Evolutionary conservation across 2,797 vertebrate species (phyloP).

Genomic region (Halcyon badia): DNA sequence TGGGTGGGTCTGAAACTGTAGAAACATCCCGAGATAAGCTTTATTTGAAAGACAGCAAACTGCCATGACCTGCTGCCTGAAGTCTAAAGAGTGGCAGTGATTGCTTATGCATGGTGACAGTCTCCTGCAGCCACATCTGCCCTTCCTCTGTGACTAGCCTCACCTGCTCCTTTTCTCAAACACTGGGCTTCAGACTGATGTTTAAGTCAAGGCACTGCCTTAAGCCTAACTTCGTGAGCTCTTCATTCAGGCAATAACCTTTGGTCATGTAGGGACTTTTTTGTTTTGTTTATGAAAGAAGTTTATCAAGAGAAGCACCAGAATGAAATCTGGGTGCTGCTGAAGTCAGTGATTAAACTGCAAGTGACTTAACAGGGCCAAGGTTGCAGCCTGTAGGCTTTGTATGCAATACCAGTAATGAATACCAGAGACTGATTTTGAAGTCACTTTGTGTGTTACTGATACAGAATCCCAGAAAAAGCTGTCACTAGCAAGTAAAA

Average conservation of each 20-base stretch:
- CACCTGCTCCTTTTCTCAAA: not conserved
- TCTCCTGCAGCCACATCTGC: not conserved
- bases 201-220: not conserved
- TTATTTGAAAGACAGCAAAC: not conserved
- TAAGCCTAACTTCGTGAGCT: not conserved
- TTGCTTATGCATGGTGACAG: not conserved
- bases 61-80: not conserved
- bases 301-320: not conserved
- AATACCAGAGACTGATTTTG: constrained; percentile 33
- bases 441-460: not conserved
- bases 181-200: not conserved
- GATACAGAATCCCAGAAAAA: constrained; percentile 13
- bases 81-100: not conserved
- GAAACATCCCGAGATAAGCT: not conserved
- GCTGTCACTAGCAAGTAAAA: not conserved
- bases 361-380: not conserved
- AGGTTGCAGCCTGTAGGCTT: not conserved
- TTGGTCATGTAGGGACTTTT: not conserved
- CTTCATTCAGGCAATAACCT: not conserved
- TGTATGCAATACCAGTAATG: not conserved
- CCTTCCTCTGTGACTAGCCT: not conserved
- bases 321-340: not conserved
- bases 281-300: not conserved
- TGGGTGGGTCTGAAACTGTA: not conserved
- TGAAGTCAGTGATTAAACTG: not conserved